Evolutionary conservation across 1,140 invertebrate genomes (phyloP), one percentile per base, ranked within the genome.

Genomic region (Heliconius himera): DNA sequence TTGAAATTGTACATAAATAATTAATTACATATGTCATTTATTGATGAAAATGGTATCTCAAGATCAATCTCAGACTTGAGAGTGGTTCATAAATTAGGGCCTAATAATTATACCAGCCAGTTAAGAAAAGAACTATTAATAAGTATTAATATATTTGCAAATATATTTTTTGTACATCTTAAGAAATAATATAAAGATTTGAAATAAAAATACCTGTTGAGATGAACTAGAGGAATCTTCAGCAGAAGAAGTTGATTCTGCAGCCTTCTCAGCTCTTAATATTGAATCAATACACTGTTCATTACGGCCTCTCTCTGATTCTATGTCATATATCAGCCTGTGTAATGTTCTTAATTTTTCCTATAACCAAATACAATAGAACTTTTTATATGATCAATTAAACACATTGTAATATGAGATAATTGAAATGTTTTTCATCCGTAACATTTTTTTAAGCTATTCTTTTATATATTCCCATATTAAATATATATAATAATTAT

Each of bases 251-350:
- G 92, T 89, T 8, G 89, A 91, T 78, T 94, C 93, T 4, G 84
- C 86, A 33, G 91, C 86, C 70, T 98, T 98, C 87, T 98, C 97
- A 13, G 97, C 96, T 90, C 98, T 97, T 20, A 96, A 93, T 79
- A 99, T 96, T 80, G 96, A 96, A 46, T 96, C 96, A 74, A 98
- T 95, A 79, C 97, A 98, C 54, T 96, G 96, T 85, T 98, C 98
- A 83, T 97, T 97, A 60, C 96, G 95, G 49, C 95, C 95, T 70
- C 98, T 95, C 84, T 98, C 97, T 82, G 96, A 96, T 91, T 99
- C 97, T 84, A 98, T 97, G 75, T 98, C 96, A 89, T 97, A 96
- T 49, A 98, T 96, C 9, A 98, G 91, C 72, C 96, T 95, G 85
- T 97, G 96, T 8, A 98, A 94, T 49, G 96, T 96, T 88, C 97